Base-by-base conservation (phyloP, 1,140 invertebrate genomes). In the Philopotamus ludificatus region DNA sequence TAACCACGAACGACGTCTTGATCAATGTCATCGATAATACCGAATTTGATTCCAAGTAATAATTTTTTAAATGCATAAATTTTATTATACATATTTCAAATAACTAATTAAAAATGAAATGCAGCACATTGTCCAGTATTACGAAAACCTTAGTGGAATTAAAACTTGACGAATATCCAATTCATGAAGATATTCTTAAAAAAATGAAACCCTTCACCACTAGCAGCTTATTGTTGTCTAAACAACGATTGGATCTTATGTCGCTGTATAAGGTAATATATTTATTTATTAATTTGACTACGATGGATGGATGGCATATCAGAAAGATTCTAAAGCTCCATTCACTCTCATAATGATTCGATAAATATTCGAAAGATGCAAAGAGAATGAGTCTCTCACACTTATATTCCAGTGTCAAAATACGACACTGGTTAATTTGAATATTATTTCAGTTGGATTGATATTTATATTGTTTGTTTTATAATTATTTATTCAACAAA, bases 141-240 rank as follows among this genome's bases (percentile, higher is more conserved):
- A 54, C 49, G 26, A 63, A 67, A 23, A 39, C 47, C 25, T 18
- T 70, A 3, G 45, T 65, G 25, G 60, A 67, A 44, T 45, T 63
- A 7, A 68, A 59, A 60, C 2, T 21, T 16, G 51, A 63, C 53
- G 55, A 63, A 18, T 62, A 62, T 1, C 3, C 10, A 18, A 63
- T 70, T 39, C 53, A 49, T 55, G 39, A 57, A 49, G 55, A 62
- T 8, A 25, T 70, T 21, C 42, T 70, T 20, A 60, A 66, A 41
- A 70, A 65, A 68, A 45, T 70, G 12, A 70, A 70, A 47, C 23
- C 28, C n/a, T 65, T 59, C 51, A 57, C 66, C 3, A 65, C 39
- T 7, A 66, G 62, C 41, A 12, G 58, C 1, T 26, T 68, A 7
- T 50, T 67, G 45, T 55, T 66, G 23, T 70, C 69, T 3, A 63